Percentiles rank a stretch among this genome's conserved stretches.
These are phyloP conservation scores for Passer domesticus DNA, from an alignment of 2,113 vertebrate species.

Conservation along the genomic window DNA sequence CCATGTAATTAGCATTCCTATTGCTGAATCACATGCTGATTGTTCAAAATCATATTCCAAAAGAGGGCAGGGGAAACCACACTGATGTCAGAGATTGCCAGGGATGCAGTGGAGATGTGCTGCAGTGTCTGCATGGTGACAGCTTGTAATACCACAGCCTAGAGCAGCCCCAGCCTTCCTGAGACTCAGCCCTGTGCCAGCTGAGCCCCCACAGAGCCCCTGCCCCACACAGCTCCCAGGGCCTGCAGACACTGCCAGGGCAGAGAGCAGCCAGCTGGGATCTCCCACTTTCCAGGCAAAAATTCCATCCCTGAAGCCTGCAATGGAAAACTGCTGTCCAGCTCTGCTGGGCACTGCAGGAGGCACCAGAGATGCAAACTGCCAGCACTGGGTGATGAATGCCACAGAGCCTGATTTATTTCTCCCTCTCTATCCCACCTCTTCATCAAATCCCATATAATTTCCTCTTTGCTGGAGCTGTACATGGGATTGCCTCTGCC, in stretches of 20 bases:
- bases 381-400: background rate
- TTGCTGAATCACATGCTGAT: background rate
- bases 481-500: background rate
- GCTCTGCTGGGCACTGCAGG: background rate
- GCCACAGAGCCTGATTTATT: background rate
- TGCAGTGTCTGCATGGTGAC: background rate
- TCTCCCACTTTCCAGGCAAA: background rate
- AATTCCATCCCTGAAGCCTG: background rate
- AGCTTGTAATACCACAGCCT: background rate
- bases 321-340: background rate
- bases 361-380: background rate
- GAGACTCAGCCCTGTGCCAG: background rate
- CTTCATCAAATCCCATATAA: background rate
- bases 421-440: background rate
- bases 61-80: background rate
- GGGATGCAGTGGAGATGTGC: background rate
- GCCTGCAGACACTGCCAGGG: background rate
- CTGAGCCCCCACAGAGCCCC: rapidly evolving
- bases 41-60: background rate
- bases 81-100: background rate
- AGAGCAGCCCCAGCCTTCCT: background rate
- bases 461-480: background rate
- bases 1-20: background rate
- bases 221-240: background rate
- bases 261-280: background rate